Evolutionary conservation across 2,888 invertebrate species (phyloP).

Genomic region (Dioctria rufipes): DNA sequence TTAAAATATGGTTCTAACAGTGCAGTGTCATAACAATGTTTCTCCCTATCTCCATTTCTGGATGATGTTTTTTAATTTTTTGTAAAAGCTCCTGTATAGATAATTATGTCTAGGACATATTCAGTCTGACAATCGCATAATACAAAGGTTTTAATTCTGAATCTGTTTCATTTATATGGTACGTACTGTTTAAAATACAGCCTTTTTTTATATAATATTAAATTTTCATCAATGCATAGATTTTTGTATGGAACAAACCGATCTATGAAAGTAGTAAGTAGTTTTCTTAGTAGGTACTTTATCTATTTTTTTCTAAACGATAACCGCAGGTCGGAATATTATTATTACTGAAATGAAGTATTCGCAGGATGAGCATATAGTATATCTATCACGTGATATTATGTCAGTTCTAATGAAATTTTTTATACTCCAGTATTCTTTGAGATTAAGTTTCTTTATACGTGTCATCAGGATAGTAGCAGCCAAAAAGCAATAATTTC

Average conservation of each 20-base stretch:
- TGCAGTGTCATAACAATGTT: not conserved
- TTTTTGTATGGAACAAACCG: not conserved
- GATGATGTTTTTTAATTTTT: not conserved
- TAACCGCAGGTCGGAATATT: slow-evolving; percentile 1
- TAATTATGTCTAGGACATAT: not conserved
- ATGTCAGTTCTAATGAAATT: slow-evolving; percentile 4
- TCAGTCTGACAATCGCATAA: not conserved
- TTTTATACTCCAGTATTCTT: not conserved
- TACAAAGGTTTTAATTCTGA: not conserved
- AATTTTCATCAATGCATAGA: slow-evolving; percentile 1
- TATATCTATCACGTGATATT: slow-evolving; percentile 16
- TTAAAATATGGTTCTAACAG: not conserved
- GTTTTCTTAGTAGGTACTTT: not conserved
- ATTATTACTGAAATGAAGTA: slow-evolving; percentile 14
- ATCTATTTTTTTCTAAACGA: not conserved
- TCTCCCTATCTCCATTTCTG: not conserved
- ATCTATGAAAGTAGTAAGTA: not conserved
- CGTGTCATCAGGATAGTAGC: not conserved
- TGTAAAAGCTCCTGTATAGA: slow-evolving; percentile 10
- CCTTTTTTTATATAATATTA: slow-evolving; percentile 4
- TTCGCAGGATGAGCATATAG: slow-evolving; percentile 1
- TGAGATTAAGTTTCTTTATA: not conserved
- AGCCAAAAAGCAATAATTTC: slow-evolving; percentile 9
- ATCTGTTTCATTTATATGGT: slow-evolving; percentile 15
- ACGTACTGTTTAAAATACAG: slow-evolving; percentile 11